Base-by-base conservation (phyloP, 2,113 vertebrate genomes). In the Dermatemys mawii region DNA sequence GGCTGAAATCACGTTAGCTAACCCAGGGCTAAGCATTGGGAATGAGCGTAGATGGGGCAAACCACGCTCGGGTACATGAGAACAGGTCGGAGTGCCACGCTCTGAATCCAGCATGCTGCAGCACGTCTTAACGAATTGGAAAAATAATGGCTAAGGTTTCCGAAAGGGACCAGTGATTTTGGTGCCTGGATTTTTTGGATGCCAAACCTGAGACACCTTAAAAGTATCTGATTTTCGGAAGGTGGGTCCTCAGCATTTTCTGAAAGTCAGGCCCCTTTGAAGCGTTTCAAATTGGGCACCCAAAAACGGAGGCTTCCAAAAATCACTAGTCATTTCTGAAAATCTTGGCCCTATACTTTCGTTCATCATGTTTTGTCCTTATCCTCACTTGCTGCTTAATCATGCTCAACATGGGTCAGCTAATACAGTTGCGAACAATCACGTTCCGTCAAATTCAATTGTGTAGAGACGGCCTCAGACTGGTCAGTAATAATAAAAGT, bases 401-500 rank as follows among this genome's bases (percentile, higher is more conserved):
- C 41, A 27, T 26, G 2, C 26, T 0, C 0, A 10, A 24, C 48
- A 16, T 50, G 21, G 44, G 11, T 32, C 83, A 83, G 27, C 0
- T 2, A 17, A 2, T 0, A 1, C 4, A 19, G 12, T 24, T 46
- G 16, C 27, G 3, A 3, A 4, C 35, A 7, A 19, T 3, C 3
- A 1, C 41, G 27, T 5, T 14, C 63, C 41, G 17, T 5, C 1
- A 2, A 32, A 5, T 6, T 44, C 2, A 22, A 21, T 38, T 5
- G 9, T 10, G n/a, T 6, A 48, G 27, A 75, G 10, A 55, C 29
- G 83, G 19, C 13, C 17, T 12, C 44, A 4, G 1, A 6, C 1
- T 24, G 0, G 24, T 26, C 22, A 27, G 3, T 3, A 3, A 27
- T 1, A 49, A 8, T 26, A 1, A 0, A 1, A 2, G 5, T 46